Conservation (phyloP, 1,140 invertebrate genomes). For the Trichoplusia ni region DNA sequence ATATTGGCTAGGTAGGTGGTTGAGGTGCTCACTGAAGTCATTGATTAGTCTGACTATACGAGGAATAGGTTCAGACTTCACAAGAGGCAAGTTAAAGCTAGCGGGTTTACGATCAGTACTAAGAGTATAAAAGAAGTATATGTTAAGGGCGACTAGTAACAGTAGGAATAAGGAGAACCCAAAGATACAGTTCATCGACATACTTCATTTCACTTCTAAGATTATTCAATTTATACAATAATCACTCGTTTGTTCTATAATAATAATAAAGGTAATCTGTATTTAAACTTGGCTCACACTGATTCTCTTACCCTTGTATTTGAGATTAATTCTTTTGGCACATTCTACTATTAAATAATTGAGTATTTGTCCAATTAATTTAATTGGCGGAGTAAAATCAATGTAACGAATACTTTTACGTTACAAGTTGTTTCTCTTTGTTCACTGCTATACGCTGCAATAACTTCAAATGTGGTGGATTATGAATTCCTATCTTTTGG, state of each 20-base stretch:
- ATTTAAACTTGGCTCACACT: constrained; percentile 11
- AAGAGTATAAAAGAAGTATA: constrained; percentile 73
- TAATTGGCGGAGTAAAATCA: too few relatives aligned
- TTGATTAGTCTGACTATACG: constrained; percentile 68
- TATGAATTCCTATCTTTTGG: too few relatives aligned
- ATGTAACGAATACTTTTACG: too few relatives aligned
- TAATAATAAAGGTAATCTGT: not conserved
- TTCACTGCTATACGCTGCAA: too few relatives aligned
- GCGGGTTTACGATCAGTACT: constrained; percentile 50
- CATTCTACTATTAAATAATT: not conserved
- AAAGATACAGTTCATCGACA: constrained; percentile 74
- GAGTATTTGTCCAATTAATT: not conserved
- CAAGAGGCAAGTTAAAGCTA: constrained; percentile 51
- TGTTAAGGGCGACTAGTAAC: constrained; percentile 65
- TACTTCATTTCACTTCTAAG: constrained; percentile 40
- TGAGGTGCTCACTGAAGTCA: constrained; percentile 66
- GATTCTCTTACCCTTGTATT: constrained; percentile 1
- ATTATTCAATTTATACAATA: not conserved
- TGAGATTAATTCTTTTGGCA: constrained; percentile 3
- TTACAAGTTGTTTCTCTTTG: too few relatives aligned
- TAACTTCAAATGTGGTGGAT: too few relatives aligned
- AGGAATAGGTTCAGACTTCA: constrained; percentile 54
- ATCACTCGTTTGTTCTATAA: not conserved
- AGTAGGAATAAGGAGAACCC: constrained; percentile 69
- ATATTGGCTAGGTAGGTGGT: constrained; percentile 65